Base-by-base conservation (phyloP, 1,140 invertebrate genomes). In the Conopomorpha cramerella region DNA sequence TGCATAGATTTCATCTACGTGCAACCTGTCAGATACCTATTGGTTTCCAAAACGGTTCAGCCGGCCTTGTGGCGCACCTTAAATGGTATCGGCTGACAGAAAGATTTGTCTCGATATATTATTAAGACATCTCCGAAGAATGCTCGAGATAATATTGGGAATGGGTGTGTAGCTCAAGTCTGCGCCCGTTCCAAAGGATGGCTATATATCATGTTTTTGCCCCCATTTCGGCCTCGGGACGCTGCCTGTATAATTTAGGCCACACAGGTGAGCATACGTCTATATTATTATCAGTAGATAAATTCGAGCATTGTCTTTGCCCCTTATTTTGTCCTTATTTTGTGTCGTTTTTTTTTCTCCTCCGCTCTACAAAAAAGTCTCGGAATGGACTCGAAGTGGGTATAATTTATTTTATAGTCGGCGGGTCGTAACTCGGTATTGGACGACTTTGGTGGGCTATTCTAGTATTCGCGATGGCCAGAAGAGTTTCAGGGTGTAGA, bases 221-320 rank as follows among this genome's bases (percentile, higher is more conserved):
- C 45, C 39, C 33, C 39, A 16, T 17, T n/a, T n/a, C 56, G 49
- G 32, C 60, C 45, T 46, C 55, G 68, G 68, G 63, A 68, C 68
- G 68, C 55, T 58, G 61, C 59, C 59, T 59, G 66, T 73, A 70
- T 73, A 73, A 73, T 73, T 68, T 66, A 52, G 64, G 67, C 66
- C 65, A 73, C 66, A 64, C 64, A 66, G 65, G 55, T 56, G 61
- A 53, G 55, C 64, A 63, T 71, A 71, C 70, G 67, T 74, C 70
- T 74, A 74, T 72, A 74, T 74, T 72, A 74, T 74, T 74, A 74
- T 74, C 70, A 70, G 65, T 74, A 72, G 70, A 74, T 74, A 74
- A 74, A 74, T 74, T 71, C 63, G 61, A 67, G 70, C 65, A 72
- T 74, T 74, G 70, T 74, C 70, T 74, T 72, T 74, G 70, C 63